A percentile compares a stretch with the other conserved stretches of the same genome.
phyloP scores from a whole-genome alignment of 2,888 invertebrate genomes.

The Hydroisotoma schaefferi region DNA sequence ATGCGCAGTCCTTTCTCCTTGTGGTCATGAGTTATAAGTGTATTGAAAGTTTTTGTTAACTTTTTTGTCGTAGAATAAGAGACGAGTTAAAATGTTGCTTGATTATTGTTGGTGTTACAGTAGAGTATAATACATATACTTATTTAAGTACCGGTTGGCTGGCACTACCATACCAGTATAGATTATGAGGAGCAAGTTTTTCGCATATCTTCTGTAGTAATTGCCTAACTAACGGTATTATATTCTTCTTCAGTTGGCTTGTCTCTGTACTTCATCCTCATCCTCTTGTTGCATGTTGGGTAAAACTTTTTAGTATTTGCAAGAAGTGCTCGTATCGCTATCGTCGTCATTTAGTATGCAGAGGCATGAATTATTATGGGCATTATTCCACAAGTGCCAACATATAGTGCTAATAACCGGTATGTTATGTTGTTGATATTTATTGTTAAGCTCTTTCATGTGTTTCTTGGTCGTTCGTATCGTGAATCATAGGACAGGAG shows the following conservation, averaged over 20 bases:
- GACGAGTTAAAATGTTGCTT: too few relatives aligned
- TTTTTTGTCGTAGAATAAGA: too few relatives aligned
- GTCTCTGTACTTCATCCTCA: neutral
- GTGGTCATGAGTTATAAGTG: too few relatives aligned
- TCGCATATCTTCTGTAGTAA: neutral
- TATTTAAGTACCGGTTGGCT: too few relatives aligned
- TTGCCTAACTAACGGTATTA: conserved; percentile 36
- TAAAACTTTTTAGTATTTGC: conserved; percentile 18
- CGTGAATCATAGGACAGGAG: neutral
- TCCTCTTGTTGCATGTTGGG: conserved; percentile 32
- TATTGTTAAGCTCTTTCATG: conserved; percentile 7
- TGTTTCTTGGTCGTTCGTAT: neutral
- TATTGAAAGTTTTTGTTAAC: too few relatives aligned
- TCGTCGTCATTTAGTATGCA: conserved; percentile 15
- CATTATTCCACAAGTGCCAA: conserved; percentile 13
- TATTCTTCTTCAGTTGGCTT: conserved; percentile 23
- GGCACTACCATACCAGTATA: too few relatives aligned
- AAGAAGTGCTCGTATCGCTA: conserved; percentile 18
- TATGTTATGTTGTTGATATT: conserved; percentile 6
- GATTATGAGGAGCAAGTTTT: neutral
- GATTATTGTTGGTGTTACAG: too few relatives aligned
- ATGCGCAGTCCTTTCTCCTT: too few relatives aligned
- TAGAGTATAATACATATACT: neutral
- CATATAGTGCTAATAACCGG: conserved; percentile 5
- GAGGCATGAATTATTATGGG: conserved; percentile 8